Evolutionary conservation across 2,113 vertebrate genomes (phyloP).

Genomic region (Lanius collurio): DNA sequence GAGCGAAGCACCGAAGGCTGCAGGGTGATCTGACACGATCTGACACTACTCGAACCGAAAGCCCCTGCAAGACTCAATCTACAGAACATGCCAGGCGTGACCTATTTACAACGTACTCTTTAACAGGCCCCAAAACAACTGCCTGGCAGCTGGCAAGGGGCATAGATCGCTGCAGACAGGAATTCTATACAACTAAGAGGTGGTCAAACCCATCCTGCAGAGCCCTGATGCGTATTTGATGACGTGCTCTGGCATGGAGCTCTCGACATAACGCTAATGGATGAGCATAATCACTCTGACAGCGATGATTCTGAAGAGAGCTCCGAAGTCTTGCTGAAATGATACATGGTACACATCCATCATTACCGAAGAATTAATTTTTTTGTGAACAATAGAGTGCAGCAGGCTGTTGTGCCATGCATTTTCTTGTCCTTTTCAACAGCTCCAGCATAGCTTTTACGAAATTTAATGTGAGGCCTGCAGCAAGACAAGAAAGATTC

Average conservation of each 20-base stretch:
- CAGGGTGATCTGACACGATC: background rate
- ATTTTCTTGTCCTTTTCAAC: conserved; percentile 19
- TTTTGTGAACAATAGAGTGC: background rate
- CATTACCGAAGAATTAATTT: conserved; percentile 20
- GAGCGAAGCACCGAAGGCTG: background rate
- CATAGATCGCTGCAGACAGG: background rate
- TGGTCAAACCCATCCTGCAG: background rate
- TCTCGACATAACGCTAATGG: background rate
- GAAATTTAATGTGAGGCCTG: conserved; percentile 5
- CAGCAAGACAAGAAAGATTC: background rate
- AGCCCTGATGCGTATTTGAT: background rate
- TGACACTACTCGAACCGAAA: background rate
- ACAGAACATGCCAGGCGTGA: background rate
- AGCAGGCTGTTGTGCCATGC: background rate
- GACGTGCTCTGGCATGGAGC: background rate
- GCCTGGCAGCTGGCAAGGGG: background rate
- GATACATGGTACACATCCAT: conserved; percentile 11
- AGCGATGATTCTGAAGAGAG: conserved; percentile 1
- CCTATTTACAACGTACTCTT: background rate
- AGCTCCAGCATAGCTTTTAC: background rate
- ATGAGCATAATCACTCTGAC: conserved; percentile 46
- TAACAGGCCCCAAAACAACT: background rate
- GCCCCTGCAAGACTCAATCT: background rate
- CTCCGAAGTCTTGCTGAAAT: conserved; percentile 27
- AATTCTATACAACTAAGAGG: background rate